phyloP scores from a whole-genome alignment of 1,140 invertebrate species.

The Stratiolaelaps scimitus region DNA sequence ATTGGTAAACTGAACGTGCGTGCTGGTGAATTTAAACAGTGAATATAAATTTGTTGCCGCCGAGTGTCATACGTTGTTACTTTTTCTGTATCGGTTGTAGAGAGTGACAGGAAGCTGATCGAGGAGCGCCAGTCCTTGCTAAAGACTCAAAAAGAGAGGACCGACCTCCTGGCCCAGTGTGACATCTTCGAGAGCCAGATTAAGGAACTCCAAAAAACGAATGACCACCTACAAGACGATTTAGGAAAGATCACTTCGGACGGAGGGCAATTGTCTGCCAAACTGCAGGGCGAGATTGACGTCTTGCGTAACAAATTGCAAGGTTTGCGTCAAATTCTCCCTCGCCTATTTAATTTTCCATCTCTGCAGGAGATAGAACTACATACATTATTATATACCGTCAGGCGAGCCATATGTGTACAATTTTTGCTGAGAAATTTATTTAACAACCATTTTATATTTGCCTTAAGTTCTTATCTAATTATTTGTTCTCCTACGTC shows the following conservation, averaged over 20 bases:
- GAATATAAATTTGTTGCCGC: no score
- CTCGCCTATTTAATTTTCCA: conserved; percentile 29
- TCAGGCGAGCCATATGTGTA: no score
- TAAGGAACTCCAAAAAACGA: conserved; percentile 7
- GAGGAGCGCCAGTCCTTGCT: conserved; percentile 29
- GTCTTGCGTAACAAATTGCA: conserved; percentile 4
- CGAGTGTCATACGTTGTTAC: no score
- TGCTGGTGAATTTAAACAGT: no score
- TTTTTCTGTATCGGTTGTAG: background rate
- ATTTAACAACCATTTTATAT: no score
- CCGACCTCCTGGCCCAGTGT: conserved; percentile 19
- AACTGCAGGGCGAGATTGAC: conserved; percentile 1
- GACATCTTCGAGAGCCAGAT: conserved; percentile 21
- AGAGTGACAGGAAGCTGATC: conserved; percentile 30
- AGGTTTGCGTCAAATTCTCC: background rate
- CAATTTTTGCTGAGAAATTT: no score
- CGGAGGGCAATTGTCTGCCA: background rate
- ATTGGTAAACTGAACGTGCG: no score
- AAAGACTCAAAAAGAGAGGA: conserved; percentile 18
- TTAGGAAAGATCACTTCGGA: background rate
- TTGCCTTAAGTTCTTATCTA: no score
- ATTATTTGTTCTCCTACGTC: no score
- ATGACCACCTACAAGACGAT: background rate
- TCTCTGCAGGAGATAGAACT: no score
- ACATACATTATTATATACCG: no score